Evolutionary conservation across 2,797 vertebrate genomes (phyloP).

Genomic region (Benthosema pterotum): DNA sequence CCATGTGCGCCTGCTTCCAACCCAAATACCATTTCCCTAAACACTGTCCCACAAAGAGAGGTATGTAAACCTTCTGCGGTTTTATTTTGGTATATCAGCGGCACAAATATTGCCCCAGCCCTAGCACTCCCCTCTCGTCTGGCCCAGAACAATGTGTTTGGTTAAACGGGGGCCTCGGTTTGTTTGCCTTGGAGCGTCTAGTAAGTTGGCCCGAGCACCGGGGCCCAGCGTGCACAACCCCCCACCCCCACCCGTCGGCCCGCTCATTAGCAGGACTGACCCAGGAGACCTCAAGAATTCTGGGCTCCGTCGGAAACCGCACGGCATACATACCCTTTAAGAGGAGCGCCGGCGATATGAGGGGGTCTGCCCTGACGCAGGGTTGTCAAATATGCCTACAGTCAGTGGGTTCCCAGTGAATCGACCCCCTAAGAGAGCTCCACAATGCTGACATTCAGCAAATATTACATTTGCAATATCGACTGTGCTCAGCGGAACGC

Average conservation of each 20-base stretch:
- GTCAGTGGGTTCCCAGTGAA: not conserved
- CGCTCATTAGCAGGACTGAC: constrained; percentile 66
- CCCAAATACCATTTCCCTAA: constrained; percentile 62
- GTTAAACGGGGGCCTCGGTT: constrained; percentile 67
- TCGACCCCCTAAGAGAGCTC: too few species aligned
- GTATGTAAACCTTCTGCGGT: constrained; percentile 65
- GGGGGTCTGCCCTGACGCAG: constrained; percentile 58
- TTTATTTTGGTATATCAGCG: constrained; percentile 66
- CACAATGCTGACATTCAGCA: too few species aligned
- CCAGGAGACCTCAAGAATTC: constrained; percentile 60
- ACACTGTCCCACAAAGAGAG: constrained; percentile 51
- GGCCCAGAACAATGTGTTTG: constrained; percentile 69
- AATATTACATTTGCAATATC: too few species aligned
- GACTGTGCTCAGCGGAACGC: too few species aligned
- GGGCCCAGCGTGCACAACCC: too few species aligned
- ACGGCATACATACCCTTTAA: constrained; percentile 36
- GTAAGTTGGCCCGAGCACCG: constrained; percentile 46
- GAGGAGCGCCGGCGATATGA: constrained; percentile 48
- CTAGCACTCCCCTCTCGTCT: constrained; percentile 54
- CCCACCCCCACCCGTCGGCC: constrained; percentile 47
- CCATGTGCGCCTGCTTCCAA: constrained; percentile 45
- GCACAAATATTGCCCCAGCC: constrained; percentile 56
- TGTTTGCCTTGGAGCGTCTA: constrained; percentile 77
- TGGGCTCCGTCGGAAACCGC: constrained; percentile 18
- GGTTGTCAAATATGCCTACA: constrained; percentile 14